Evolutionary conservation across 2,113 vertebrate genomes (phyloP).

Genomic region (Erpornis zantholeuca): DNA sequence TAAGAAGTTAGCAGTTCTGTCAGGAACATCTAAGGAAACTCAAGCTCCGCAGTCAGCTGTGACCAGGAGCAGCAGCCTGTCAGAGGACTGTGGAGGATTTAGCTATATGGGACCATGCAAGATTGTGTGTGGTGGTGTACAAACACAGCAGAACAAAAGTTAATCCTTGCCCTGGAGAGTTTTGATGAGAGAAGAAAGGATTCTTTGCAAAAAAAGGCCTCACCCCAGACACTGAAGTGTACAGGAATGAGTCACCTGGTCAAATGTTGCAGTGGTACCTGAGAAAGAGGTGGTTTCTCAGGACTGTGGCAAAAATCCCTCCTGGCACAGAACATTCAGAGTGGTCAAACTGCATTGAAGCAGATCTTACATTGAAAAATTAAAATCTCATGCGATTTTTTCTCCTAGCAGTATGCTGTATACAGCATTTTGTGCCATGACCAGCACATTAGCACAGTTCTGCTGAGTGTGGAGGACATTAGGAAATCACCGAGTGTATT

Average conservation of each 20-base stretch:
- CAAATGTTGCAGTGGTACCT: not conserved
- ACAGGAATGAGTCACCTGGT: constrained; percentile 22
- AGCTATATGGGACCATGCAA: not conserved
- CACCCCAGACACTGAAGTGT: constrained; percentile 14
- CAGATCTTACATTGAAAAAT: not conserved
- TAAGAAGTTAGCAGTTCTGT: not conserved
- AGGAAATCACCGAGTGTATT: constrained; percentile 19
- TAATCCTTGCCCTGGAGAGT: constrained; percentile 38
- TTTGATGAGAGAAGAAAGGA: constrained; percentile 21
- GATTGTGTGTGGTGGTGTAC: not conserved
- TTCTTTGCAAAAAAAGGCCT: constrained; percentile 48
- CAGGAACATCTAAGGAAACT: not conserved
- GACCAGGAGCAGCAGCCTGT: not conserved
- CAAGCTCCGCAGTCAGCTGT: not conserved
- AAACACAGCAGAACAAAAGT: constrained; percentile 47
- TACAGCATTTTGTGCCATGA: not conserved
- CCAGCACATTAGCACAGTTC: not conserved
- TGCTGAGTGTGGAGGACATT: not conserved
- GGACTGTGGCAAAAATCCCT: not conserved
- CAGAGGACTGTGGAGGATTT: not conserved
- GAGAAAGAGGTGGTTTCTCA: not conserved
- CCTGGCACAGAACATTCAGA: not conserved
- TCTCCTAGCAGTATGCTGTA: not conserved
- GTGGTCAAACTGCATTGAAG: not conserved
- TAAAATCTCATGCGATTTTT: not conserved